phyloP scores from a whole-genome alignment of 2,797 vertebrate genomes.

The Poeciliopsis infans region DNA sequence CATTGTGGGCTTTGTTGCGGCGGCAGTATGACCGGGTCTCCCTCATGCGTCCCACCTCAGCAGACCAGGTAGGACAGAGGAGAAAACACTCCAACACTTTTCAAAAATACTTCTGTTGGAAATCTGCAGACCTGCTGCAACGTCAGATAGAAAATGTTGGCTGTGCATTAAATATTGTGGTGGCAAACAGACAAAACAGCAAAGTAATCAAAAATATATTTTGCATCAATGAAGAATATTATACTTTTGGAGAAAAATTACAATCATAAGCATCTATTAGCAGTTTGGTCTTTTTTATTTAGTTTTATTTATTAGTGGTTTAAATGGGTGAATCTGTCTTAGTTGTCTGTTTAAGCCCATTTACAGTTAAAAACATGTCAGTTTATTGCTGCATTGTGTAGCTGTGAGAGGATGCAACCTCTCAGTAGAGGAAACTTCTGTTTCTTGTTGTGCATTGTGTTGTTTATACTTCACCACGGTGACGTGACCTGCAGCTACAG shows the following conservation, averaged over 20 bases:
- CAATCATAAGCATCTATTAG: background rate
- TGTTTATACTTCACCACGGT: conserved; percentile 30
- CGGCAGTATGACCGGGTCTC: conserved; percentile 93
- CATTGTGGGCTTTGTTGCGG: conserved; percentile 91
- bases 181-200: background rate
- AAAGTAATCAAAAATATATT: background rate
- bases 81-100: background rate
- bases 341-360: background rate
- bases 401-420: background rate
- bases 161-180: background rate
- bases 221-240: background rate
- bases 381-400: conserved; percentile 1
- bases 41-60: conserved; percentile 91
- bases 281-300: background rate
- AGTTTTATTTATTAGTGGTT: background rate
- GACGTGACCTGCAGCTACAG: conserved; percentile 62
- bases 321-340: background rate
- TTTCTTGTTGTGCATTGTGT: conserved; percentile 17
- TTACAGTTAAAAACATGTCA: background rate
- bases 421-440: conserved; percentile 38
- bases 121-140: background rate
- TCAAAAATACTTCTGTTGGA: background rate
- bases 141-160: background rate
- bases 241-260: background rate
- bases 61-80: conserved; percentile 85